Evolutionary conservation across 2,888 invertebrate genomes (phyloP), one percentile per base, ranked within the genome.

Genomic region (Drosophila helvetica): DNA sequence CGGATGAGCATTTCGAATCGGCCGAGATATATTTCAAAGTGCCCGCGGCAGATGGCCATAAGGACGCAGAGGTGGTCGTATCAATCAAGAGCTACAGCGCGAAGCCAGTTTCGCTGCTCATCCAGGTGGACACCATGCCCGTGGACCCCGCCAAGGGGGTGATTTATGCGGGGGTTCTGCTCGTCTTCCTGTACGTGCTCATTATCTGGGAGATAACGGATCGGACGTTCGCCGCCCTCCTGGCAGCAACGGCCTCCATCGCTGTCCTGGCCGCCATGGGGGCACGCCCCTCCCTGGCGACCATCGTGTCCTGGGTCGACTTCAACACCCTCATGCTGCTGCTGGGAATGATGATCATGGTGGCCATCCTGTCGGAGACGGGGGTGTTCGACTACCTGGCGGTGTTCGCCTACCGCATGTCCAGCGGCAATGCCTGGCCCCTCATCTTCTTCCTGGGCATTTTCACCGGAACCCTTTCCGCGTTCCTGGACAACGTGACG

Each of bases 341-440:
- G 0, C 95, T 95, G 82, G 94, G 96, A 0, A 96, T 96, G 96
- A 96, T 96, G 96, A 93, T 95, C 2, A 91, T 96, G 52, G 96
- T 96, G 0, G 94, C 95, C 3, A 94, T 96, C 58, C 93, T 96
- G 18, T 94, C 95, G 0, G 96, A 96, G 88, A 96, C 96, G 0
- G 96, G 96, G 3, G 92, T 96, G 80, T 96, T 96, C 83, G 96
- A 96, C 90, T 96, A 94, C 89, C 90, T 95, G 54, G 95, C 96
- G 0, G 94, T 96, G 3, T 91, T 93, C 77, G 94, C 95, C 4
- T 95, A 94, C 75, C 94, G 94, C 91, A 88, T 95, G 70, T 95
- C 96, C 0, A 93, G 93, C 69, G 96, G 96, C 15, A 93, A 93
- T 85, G 91, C 95, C 4, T 96, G 96, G 96, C 94, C 94, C 0